Conservation (phyloP, 2,113 vertebrate genomes). For the Boleophthalmus pectinirostris region DNA sequence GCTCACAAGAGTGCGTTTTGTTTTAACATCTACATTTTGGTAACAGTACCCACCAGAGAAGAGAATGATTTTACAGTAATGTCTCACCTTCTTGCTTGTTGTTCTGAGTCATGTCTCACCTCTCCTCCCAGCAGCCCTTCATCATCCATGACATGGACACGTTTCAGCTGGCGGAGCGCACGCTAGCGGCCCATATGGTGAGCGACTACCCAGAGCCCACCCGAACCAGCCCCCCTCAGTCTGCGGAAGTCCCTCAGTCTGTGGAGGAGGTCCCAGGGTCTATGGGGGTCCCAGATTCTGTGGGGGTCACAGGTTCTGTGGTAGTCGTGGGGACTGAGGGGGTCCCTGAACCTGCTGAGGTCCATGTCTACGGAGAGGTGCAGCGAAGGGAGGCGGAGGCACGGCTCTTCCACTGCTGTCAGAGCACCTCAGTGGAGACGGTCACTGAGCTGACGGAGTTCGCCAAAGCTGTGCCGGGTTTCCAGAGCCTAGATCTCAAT, state of each 20-base stretch:
- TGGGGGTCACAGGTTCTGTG: constrained; percentile 60
- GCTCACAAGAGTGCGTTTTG: no score
- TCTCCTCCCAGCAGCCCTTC: constrained; percentile 82
- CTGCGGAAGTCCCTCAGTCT: constrained; percentile 65
- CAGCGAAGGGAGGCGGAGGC: constrained; percentile 91
- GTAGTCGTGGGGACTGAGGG: constrained; percentile 21
- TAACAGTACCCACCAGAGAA: no score
- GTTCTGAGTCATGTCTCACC: neutral
- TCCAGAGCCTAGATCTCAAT: constrained; percentile 87
- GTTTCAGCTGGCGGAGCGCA: constrained; percentile 91
- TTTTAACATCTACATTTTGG: no score
- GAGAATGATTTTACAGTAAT: no score
- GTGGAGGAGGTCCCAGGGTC: neutral
- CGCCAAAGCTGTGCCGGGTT: constrained; percentile 93
- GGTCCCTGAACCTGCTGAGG: constrained; percentile 15
- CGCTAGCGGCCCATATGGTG: constrained; percentile 85
- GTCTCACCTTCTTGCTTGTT: neutral
- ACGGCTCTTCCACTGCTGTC: constrained; percentile 95
- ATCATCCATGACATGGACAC: constrained; percentile 99
- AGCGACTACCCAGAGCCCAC: constrained; percentile 74
- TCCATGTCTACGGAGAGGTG: constrained; percentile 72
- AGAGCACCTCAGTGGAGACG: constrained; percentile 92
- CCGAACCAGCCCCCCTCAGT: constrained; percentile 71
- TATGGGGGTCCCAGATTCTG: constrained; percentile 61
- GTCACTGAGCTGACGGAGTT: constrained; percentile 95